phyloP scores from a whole-genome alignment of 1,140 invertebrate genomes.

The Cyclargus thomasi region DNA sequence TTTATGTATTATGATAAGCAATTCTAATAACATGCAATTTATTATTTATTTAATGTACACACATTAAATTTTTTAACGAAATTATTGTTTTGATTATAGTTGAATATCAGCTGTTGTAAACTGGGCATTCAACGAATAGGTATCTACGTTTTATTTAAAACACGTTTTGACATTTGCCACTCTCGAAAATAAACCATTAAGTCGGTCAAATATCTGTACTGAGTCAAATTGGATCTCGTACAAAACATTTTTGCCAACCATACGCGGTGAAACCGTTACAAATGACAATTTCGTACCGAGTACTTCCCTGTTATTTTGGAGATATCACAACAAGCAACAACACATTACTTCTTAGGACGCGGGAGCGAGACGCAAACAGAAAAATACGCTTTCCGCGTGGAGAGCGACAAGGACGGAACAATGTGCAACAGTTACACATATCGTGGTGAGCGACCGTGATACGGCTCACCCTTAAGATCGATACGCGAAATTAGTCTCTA shows the following conservation, averaged over 20 bases:
- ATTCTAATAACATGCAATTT: no score
- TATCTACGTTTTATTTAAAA: no score
- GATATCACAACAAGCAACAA: conserved; percentile 75
- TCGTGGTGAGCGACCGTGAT: conserved; percentile 35
- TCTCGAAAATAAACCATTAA: neutral
- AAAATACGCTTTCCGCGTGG: conserved; percentile 45
- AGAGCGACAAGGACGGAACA: conserved; percentile 48
- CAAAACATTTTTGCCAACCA: conserved; percentile 41
- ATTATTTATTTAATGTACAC: no score
- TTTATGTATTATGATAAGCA: no score
- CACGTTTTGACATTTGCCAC: no score
- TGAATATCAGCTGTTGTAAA: no score
- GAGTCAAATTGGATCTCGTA: neutral
- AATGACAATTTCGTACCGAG: conserved; percentile 73
- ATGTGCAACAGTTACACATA: conserved; percentile 66
- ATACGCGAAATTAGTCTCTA: conserved; percentile 32
- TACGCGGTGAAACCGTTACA: conserved; percentile 66
- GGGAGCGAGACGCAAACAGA: conserved; percentile 53
- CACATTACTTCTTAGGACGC: conserved; percentile 70
- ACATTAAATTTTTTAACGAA: no score
- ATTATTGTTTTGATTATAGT: no score
- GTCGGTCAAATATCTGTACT: no score
- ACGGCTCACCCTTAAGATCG: conserved; percentile 26
- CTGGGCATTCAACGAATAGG: no score
- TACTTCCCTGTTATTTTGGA: conserved; percentile 74